These are phyloP conservation scores for Nomada ruficornis DNA, from an alignment of 2,888 invertebrate genomes.

Conservation along the genomic window DNA sequence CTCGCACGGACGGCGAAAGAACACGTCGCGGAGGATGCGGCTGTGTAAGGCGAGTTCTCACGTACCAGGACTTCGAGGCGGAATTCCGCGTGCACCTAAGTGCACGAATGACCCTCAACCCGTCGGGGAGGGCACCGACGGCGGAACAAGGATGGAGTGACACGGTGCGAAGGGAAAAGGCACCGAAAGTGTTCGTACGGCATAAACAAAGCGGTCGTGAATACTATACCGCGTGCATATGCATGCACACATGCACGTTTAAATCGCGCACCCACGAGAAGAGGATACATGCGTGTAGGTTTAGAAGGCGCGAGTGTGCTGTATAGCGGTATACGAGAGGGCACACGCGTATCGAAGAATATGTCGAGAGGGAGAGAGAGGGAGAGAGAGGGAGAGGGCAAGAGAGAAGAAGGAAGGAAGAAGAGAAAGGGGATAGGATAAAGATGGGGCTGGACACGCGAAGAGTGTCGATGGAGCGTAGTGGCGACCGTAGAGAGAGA, in stretches of 20 bases:
- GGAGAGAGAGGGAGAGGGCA: conserved; percentile 31
- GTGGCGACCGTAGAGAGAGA: conserved; percentile 31
- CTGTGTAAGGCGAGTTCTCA: conserved; percentile 70
- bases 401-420: conserved; percentile 13
- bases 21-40: conserved; percentile 35
- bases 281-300: conserved; percentile 44
- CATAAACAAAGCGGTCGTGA: conserved; percentile 71
- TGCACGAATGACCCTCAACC: conserved; percentile 67
- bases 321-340: conserved; percentile 52
- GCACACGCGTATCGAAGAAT: conserved; percentile 27
- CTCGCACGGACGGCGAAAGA: conserved; percentile 1
- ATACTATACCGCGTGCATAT: conserved; percentile 27
- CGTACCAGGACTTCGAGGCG: conserved; percentile 74
- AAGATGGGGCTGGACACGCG: conserved; percentile 53
- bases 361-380: conserved; percentile 33
- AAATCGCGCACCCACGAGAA: not conserved
- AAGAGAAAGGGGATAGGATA: conserved; percentile 57
- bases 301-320: not conserved
- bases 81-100: conserved; percentile 77
- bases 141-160: conserved; percentile 50
- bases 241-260: not conserved
- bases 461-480: conserved; percentile 56
- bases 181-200: conserved; percentile 73
- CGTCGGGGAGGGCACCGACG: conserved; percentile 21
- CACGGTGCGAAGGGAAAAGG: conserved; percentile 60